phyloP scores from a whole-genome alignment of 1,140 invertebrate genomes.

The Melitaea cinxia region DNA sequence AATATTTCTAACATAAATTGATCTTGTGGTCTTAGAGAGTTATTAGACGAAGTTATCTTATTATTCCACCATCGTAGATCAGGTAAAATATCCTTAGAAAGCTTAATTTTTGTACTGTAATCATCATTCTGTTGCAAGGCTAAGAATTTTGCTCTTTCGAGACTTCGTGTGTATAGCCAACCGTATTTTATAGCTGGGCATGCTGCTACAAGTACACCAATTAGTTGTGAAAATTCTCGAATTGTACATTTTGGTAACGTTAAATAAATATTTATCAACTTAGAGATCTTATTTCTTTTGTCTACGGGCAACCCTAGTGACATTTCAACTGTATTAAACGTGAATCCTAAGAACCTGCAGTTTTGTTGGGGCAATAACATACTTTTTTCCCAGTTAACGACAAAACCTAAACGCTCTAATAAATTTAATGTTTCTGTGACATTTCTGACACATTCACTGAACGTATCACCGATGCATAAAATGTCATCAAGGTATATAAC shows the following conservation, averaged over 20 bases:
- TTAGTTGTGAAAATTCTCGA: conserved; percentile 11
- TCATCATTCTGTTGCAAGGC: background rate
- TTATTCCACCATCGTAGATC: background rate
- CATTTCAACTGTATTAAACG: conserved; percentile 30
- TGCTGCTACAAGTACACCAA: background rate
- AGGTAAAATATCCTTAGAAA: background rate
- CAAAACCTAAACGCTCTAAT: conserved; percentile 34
- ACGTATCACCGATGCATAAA: background rate
- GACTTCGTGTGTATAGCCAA: background rate
- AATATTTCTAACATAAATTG: background rate
- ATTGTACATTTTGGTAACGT: background rate
- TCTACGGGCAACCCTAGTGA: conserved; percentile 9
- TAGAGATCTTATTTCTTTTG: background rate
- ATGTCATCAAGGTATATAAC: background rate
- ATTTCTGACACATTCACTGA: conserved; percentile 3
- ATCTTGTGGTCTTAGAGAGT: too few species aligned
- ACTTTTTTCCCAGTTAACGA: conserved; percentile 41
- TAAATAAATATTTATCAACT: background rate
- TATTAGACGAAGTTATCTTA: background rate
- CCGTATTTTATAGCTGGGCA: background rate
- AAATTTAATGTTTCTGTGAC: conserved; percentile 9
- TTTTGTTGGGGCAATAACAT: conserved; percentile 6
- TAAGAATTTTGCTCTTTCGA: background rate
- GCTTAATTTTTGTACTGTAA: background rate
- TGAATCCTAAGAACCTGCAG: conserved; percentile 39